Evolutionary conservation across 2,113 vertebrate species (phyloP), one percentile per base, ranked within the genome.

Genomic region (Reinhardtius hippoglossoides): DNA sequence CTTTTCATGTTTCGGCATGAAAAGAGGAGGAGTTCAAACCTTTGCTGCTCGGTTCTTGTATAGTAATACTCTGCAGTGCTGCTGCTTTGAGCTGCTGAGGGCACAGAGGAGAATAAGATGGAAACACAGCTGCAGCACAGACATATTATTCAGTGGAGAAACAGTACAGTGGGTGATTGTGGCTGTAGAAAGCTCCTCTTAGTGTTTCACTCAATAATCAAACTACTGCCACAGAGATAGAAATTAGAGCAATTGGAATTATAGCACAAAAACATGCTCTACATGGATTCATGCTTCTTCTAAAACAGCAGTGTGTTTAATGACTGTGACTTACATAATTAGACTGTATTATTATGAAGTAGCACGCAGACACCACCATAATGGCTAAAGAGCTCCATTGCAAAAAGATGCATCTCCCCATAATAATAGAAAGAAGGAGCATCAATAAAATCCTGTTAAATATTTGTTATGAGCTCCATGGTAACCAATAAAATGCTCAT

Each of bases 1-100:
- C 50, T n/a, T 35, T 55, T 59, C 77, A 73, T 64, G 77, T 76
- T 56, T 40, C 0, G 2, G 46, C 62, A 58, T 26, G 76, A 54
- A 2, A 40, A 31, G 24, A 40, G 58, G 44, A 67, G 44, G 5
- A 57, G 52, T 42, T 59, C 40, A 66, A 37, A 31, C 24, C 31
- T 70, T 66, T 63, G 56, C 42, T 71, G 23, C 3, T 31, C 35
- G 14, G 40, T 44, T 35, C 10, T 54, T 37, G 16, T 23, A 44
- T 23, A 31, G 44, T 37, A 66, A 60, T 52, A 42, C 14, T n/a
- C 12, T 54, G 21, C 44, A 37, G 42, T 16, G 26, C 37, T 13
- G 54, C 35, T 4, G 24, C 15, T 57, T 50, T 24, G 42, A 37
- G n/a, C n/a, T n/a, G 48, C 70, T 62, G 70, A 14, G 1, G 4